Base-by-base conservation (phyloP, 2,113 vertebrate genomes). In the Tupaia tana region DNA sequence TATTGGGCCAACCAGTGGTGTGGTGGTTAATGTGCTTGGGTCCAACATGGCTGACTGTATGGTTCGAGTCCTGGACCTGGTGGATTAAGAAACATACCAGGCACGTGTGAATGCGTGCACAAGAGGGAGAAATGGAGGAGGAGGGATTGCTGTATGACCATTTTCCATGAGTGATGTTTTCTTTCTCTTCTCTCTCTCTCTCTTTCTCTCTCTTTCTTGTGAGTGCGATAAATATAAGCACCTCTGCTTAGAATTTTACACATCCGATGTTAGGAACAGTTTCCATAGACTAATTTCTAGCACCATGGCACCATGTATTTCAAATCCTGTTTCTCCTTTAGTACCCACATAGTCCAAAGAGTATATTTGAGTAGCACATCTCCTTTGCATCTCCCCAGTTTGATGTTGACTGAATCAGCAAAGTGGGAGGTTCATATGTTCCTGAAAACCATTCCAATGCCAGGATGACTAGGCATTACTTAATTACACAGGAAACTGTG, bases 381-480 rank as follows among this genome's bases (percentile, higher is more conserved):
- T 95, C 64, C 9, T 94, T 77, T 64, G 19, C 4, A 70, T 59
- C 18, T 56, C 15, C 13, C 59, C 61, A 64, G 86, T 93, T 94
- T 52, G 52, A 82, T 61, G 34, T 34, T 19, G 14, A 31, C 58
- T 89, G 29, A 95, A 34, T 89, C 29, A 89, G 82, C 75, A 74
- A 16, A 82, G 22, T 67, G 43, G 2, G 58, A 74, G 22, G 29
- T 43, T 74, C 9, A 25, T 71, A 67, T 59, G 74, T 95, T 95
- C 70, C 43, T 95, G n/a, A 24, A 93, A 89, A 66, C n/a, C 18
- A 12, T 86, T 92, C 86, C 81, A 88, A 82, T 73, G 54, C 27
- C 64, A 78, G 29, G 29, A 64, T 91, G 67, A 70, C 25, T 61
- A 86, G 29, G n/a, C 89, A 89, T 91, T 79, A 93, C 34, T 90